Evolutionary conservation across 2,113 vertebrate genomes (phyloP), one percentile per base, ranked within the genome.

Genomic region (Microcebus lehilahytsara): DNA sequence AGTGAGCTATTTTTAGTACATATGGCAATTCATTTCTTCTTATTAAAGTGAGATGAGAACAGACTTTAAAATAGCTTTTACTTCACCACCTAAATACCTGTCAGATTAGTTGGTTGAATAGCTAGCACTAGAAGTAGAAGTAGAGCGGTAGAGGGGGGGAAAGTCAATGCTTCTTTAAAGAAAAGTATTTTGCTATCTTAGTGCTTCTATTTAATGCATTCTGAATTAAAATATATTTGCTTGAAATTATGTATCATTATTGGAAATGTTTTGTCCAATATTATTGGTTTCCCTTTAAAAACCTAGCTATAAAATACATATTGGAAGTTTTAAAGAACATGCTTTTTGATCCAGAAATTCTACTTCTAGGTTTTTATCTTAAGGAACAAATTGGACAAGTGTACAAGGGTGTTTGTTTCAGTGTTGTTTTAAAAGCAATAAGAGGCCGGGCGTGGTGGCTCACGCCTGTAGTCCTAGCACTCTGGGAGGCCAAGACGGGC

Each of bases 1-100:
- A 0, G 75, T 78, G 75, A 89, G 93, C 97, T 99, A 98, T 98
- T 98, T 98, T 99, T 99, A 98, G 98, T 89, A 95, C 74, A 49
- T 75, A 96, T 93, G 92, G 95, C 97, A 98, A 56, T 98, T 85
- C 83, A 96, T 97, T 98, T 96, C 92, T 98, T 97, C 98, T 98
- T 96, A 97, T 94, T 97, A 66, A 91, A 97, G 93, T 96, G 97
- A 98, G 97, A 97, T 98, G 98, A 98, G 98, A 98, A 97, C 98
- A 98, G 97, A 97, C 98, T 98, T 98, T 97, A 98, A 98, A 98
- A 96, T 98, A 98, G 93, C 98, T 89, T 98, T 97, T 91, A 98
- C 98, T 95, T 97, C 98, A 98, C 95, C 83, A 75, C 77, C 97
- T 97, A 96, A 96, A 81, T 81, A 93, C 87, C 87, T 97, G 20